These are phyloP conservation scores for Trachemys scripta DNA, from an alignment of 2,113 vertebrate genomes.

Conservation along the genomic window DNA sequence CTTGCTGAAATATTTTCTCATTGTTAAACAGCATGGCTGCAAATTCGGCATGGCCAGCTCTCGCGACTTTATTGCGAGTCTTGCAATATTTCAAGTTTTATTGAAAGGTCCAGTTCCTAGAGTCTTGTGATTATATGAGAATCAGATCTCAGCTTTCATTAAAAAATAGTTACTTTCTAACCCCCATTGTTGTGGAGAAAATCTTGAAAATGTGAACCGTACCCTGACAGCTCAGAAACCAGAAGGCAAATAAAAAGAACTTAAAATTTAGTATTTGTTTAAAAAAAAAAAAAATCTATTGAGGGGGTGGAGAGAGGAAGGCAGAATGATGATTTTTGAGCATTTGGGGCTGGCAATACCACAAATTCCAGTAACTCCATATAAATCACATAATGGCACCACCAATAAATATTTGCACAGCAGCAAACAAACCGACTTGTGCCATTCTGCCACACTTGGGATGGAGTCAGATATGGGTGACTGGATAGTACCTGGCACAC, in stretches of 20 bases:
- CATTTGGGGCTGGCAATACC: not conserved
- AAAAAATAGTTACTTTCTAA: not conserved
- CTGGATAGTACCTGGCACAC: not conserved
- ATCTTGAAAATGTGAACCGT: accelerated
- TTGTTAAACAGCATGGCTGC: not conserved
- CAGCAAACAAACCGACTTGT: not conserved
- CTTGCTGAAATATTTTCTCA: not conserved
- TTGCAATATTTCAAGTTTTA: not conserved
- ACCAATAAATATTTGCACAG: not conserved
- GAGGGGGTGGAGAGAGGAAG: not conserved
- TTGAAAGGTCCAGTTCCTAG: not conserved
- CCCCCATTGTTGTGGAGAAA: not conserved
- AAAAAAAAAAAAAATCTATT: no score
- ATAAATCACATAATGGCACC: not conserved
- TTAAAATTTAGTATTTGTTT: not conserved
- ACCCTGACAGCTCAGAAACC: not conserved
- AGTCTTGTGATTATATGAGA: not conserved
- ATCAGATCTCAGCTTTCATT: not conserved
- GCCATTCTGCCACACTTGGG: not conserved
- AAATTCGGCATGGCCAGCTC: not conserved
- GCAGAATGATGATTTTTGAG: not conserved
- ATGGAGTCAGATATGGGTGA: not conserved
- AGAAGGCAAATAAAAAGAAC: accelerated
- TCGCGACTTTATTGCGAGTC: not conserved
- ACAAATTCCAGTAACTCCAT: not conserved